Base-by-base conservation (phyloP, 2,113 vertebrate species). In the Cervus canadensis region DNA sequence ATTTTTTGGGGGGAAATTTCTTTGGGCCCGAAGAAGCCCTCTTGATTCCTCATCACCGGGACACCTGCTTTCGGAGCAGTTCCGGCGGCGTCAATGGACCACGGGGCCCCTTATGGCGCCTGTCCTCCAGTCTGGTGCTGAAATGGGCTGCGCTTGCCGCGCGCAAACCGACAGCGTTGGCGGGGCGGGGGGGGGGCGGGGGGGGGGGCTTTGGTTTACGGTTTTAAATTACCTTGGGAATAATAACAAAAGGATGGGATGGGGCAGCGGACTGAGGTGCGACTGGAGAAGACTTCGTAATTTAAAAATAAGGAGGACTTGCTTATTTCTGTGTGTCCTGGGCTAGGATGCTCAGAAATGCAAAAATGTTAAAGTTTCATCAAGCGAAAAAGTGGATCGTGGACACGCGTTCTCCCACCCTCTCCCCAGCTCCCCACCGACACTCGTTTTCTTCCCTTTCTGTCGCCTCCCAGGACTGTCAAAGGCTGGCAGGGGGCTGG, bases 111-210 rank as follows among this genome's bases (percentile, higher is more conserved):
- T 45, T 5, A 56, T 94, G 97, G 96, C 94, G 95, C 96, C 97
- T 97, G 97, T 97, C 96, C 95, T 78, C 50, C 17, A 52, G 21
- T 13, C 91, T 62, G 96, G 97, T 98, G 97, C 97, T 98, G 97
- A 97, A 97, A 87, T 30, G 64, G 21, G 2, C 86, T 33, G 94
- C 52, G 8, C 67, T 78, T 6, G 43, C n/a, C 5, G 33, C n/a
- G 83, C 48, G 33, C 50, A 33, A 52, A 50, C 56, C 30, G 3
- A 5, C 25, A 33, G 59, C 74, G n/a, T n/a, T n/a, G n/a, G n/a
- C n/a, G 57, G 5, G 30, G n/a, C n/a, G n/a, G n/a, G n/a, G 43
- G 43, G 43, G 43, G 36, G 36, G 36, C 2, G 36, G 36, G 36
- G 36, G 36, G 36, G 43, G 43, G 43, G 6, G 67, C 52, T 57